phyloP scores from a whole-genome alignment of 2,113 vertebrate species.

The Entelurus aequoreus region DNA sequence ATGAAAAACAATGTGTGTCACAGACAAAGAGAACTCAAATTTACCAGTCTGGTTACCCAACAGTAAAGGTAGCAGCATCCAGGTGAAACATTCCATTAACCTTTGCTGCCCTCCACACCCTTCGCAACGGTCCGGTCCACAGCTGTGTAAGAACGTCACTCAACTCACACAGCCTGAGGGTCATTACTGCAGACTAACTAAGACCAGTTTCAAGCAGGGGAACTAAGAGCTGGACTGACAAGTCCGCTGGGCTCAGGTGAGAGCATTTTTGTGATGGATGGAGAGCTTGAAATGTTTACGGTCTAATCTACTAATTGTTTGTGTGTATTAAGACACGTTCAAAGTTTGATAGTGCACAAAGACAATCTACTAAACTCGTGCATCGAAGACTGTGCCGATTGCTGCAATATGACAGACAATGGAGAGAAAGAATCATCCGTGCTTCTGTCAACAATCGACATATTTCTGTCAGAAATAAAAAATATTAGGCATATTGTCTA shows the following conservation, averaged over 20 bases:
- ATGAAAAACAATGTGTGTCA: conserved; percentile 22
- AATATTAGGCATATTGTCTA: too few relatives aligned
- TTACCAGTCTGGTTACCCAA: conserved; percentile 9
- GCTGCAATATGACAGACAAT: too few relatives aligned
- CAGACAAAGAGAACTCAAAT: conserved; percentile 21
- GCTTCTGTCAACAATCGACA: too few relatives aligned
- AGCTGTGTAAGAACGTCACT: conserved; percentile 43
- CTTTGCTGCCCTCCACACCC: conserved; percentile 29
- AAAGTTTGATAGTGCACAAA: too few relatives aligned
- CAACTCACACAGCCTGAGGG: conserved; percentile 34
- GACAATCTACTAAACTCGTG: too few relatives aligned
- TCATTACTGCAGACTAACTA: conserved; percentile 28
- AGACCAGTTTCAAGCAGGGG: conserved; percentile 11
- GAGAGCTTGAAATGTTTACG: conserved; percentile 21
- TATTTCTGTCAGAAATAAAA: too few relatives aligned
- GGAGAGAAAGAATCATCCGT: too few relatives aligned
- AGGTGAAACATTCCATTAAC: conserved; percentile 59
- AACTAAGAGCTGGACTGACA: conserved; percentile 25
- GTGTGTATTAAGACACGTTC: too few relatives aligned
- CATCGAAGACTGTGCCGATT: too few relatives aligned
- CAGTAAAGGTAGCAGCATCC: conserved; percentile 46
- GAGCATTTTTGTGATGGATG: conserved; percentile 24
- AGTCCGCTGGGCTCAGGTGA: conserved; percentile 38
- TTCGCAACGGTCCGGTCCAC: conserved; percentile 27
- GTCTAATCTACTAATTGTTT: too few relatives aligned